Percentiles rank a stretch among this genome's conserved stretches.
Evolutionary conservation across 2,888 invertebrate genomes (phyloP).

Genomic region (Drosophila prostipennis): DNA sequence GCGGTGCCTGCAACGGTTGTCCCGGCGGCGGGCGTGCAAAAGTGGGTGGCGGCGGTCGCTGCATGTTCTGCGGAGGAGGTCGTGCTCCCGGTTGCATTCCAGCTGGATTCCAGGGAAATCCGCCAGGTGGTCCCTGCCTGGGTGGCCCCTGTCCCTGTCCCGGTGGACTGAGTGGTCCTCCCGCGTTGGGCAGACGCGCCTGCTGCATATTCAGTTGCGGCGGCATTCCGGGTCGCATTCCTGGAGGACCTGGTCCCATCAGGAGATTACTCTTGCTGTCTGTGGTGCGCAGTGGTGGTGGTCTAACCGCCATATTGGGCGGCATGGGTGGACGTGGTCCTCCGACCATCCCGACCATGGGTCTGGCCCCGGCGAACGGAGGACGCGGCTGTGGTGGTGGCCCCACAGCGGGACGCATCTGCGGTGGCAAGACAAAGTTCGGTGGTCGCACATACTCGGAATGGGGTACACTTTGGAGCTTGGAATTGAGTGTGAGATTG

Average conservation of each 20-base stretch:
- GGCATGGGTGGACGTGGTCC: conserved; percentile 80
- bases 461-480: conserved; percentile 43
- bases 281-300: conserved; percentile 83
- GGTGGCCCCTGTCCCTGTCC: conserved; percentile 74
- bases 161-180: conserved; percentile 78
- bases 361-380: conserved; percentile 74
- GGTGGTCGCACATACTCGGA: conserved; percentile 44
- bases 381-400: conserved; percentile 77
- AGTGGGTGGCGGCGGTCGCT: conserved; percentile 68
- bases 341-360: conserved; percentile 64
- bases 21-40: conserved; percentile 73
- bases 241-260: conserved; percentile 74
- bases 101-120: conserved; percentile 72
- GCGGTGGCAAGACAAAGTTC: conserved; percentile 65
- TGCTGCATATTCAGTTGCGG: conserved; percentile 73
- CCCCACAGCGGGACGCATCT: conserved; percentile 81
- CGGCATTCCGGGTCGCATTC: conserved; percentile 47
- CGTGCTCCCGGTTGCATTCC: conserved; percentile 63
- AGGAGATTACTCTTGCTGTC: conserved; percentile 85
- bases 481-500: neutral
- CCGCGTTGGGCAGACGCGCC: conserved; percentile 64
- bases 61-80: conserved; percentile 65
- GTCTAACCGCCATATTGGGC: conserved; percentile 70
- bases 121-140: conserved; percentile 70
- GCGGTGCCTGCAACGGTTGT: conserved; percentile 76